phyloP scores from a whole-genome alignment of 2,797 vertebrate genomes.

The Threskiornis aethiopicus region DNA sequence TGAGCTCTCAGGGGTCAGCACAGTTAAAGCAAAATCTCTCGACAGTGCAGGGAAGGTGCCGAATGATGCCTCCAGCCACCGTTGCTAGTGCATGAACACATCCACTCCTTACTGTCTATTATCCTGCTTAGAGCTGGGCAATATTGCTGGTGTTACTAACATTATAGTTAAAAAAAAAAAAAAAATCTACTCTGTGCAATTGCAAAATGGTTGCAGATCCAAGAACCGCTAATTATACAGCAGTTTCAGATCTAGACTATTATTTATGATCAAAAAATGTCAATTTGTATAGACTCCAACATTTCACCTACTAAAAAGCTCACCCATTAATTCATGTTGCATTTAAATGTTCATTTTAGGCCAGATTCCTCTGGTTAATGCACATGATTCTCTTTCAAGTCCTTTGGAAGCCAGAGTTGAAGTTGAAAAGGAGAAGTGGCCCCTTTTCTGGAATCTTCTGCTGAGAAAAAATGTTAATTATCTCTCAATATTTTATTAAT shows the following conservation, averaged over 20 bases:
- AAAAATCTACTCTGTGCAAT: neutral
- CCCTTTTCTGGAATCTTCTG: conserved; percentile 34
- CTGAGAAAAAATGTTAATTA: neutral
- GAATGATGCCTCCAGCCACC: neutral
- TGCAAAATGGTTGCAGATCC: neutral
- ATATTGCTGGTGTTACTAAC: neutral
- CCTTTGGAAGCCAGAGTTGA: neutral
- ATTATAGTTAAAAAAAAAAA: rapidly evolving
- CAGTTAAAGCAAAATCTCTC: neutral
- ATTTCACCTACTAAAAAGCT: conserved; percentile 44
- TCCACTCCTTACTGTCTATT: neutral
- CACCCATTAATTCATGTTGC: conserved; percentile 38
- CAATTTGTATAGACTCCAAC: conserved; percentile 48
- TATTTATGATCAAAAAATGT: conserved; percentile 54
- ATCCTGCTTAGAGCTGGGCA: neutral
- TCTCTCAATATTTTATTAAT: conserved; percentile 61
- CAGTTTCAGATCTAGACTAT: conserved; percentile 11
- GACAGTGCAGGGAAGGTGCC: neutral
- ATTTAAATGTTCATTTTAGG: conserved; percentile 45
- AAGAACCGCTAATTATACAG: conserved; percentile 22
- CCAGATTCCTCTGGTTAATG: conserved; percentile 37
- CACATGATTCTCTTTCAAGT: conserved; percentile 36
- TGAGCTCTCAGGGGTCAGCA: neutral
- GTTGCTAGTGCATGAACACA: neutral
- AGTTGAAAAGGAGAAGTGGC: neutral